A percentile compares a stretch with the other conserved stretches of the same genome.
Evolutionary conservation across 1,140 invertebrate species (phyloP).

Genomic region (Cherax destructor): DNA sequence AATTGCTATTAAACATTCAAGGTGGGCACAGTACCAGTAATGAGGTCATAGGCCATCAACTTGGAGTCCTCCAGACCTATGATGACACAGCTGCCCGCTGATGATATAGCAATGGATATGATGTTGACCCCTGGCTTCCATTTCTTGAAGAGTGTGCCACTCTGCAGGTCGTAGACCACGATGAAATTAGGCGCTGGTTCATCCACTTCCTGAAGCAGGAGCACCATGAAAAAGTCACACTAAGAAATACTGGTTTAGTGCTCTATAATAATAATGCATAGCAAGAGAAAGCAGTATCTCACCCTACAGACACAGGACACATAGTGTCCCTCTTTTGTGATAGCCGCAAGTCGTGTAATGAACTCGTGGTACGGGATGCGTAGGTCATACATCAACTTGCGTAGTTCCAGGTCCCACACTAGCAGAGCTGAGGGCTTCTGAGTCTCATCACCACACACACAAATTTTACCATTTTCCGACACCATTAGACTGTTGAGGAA

Average conservation of each 20-base stretch:
- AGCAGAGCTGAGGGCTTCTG: conserved; percentile 92
- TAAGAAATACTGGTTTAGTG: neutral
- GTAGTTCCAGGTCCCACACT: conserved; percentile 89
- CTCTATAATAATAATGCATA: too few relatives aligned
- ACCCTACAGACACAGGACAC: conserved; percentile 80
- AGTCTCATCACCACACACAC: conserved; percentile 93
- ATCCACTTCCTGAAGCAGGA: conserved; percentile 84
- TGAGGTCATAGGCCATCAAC: conserved; percentile 90
- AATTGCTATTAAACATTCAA: too few relatives aligned
- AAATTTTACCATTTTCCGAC: conserved; percentile 88
- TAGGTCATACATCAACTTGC: conserved; percentile 90
- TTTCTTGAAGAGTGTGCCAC: conserved; percentile 92
- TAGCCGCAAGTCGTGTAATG: conserved; percentile 87
- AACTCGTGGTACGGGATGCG: conserved; percentile 92
- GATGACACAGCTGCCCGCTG: conserved; percentile 86
- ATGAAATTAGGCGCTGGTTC: conserved; percentile 90
- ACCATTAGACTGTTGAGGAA: conserved; percentile 92
- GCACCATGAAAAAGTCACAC: neutral
- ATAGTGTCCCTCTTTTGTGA: conserved; percentile 88
- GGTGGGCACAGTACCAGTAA: conserved; percentile 80
- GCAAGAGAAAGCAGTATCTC: conserved; percentile 43
- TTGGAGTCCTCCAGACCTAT: conserved; percentile 87
- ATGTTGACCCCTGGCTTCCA: conserved; percentile 90
- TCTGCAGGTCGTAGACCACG: conserved; percentile 93
- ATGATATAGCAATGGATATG: conserved; percentile 87